Evolutionary conservation across 2,797 vertebrate species (phyloP).

Genomic region (Anomalospiza imberbis): DNA sequence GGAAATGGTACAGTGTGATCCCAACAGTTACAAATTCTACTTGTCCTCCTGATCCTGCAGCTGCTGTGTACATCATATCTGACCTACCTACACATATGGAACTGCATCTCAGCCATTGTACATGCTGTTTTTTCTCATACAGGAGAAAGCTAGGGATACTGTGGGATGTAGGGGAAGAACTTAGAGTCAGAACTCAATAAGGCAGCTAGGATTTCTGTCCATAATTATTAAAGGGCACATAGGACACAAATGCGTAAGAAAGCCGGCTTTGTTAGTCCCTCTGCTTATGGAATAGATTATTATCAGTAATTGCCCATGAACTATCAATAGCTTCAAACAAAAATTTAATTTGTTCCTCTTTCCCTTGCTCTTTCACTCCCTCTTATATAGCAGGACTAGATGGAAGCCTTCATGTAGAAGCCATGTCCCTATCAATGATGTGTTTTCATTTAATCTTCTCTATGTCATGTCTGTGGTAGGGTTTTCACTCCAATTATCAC

Average conservation of each 20-base stretch:
- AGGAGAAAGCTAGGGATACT: background rate
- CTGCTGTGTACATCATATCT: background rate
- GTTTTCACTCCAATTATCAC: background rate
- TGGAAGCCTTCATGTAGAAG: background rate
- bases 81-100: background rate
- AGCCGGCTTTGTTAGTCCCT: background rate
- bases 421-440: background rate
- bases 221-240: background rate
- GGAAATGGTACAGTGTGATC: background rate
- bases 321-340: background rate
- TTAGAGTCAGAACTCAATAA: background rate
- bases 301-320: background rate
- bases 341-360: background rate
- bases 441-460: background rate
- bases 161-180: background rate
- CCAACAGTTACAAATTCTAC: background rate
- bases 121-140: background rate
- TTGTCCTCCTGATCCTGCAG: background rate
- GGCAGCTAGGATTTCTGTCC: background rate
- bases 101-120: background rate
- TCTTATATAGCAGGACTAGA: background rate
- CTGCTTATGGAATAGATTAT: background rate
- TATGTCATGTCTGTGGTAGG: background rate
- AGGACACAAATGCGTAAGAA: background rate
- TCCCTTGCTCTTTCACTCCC: background rate